Conservation (phyloP, 2,888 invertebrate genomes). For the Fabriciana adippe region DNA sequence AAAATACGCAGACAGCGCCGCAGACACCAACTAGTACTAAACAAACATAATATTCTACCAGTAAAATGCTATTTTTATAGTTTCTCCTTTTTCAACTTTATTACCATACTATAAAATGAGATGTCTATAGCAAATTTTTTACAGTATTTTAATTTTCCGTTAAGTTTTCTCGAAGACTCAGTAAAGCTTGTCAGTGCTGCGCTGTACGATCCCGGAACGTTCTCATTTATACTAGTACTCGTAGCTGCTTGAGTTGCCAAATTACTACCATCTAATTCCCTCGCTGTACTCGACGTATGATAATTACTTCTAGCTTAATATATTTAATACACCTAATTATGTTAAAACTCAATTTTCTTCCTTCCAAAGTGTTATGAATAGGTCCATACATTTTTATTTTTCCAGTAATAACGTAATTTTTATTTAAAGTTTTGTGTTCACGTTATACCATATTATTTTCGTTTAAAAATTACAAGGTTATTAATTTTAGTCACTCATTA, state of each 20-base stretch:
- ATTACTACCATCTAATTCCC: constrained; percentile 39
- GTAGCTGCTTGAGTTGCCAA: constrained; percentile 34
- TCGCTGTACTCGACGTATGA: constrained; percentile 32
- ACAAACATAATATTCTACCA: too few species aligned
- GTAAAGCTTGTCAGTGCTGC: constrained; percentile 3
- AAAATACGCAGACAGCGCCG: too few species aligned
- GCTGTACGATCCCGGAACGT: constrained; percentile 18
- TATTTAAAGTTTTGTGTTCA: neutral
- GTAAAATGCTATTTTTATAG: neutral
- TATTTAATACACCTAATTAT: constrained; percentile 32
- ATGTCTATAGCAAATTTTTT: constrained; percentile 8
- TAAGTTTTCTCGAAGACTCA: constrained; percentile 2
- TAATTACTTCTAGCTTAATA: constrained; percentile 34
- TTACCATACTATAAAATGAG: constrained; percentile 3
- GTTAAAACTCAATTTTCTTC: constrained; percentile 36
- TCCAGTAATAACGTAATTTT: neutral
- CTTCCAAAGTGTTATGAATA: constrained; percentile 11
- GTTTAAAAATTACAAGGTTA: too few species aligned
- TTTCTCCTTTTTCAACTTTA: neutral
- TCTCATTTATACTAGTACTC: constrained; percentile 29
- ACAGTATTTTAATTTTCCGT: constrained; percentile 19
- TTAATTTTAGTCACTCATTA: too few species aligned
- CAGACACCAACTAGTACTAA: too few species aligned
- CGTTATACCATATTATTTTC: too few species aligned
- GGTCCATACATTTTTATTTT: constrained; percentile 7